Base-by-base conservation (phyloP, 1,140 invertebrate species). In the Heliconius himera region DNA sequence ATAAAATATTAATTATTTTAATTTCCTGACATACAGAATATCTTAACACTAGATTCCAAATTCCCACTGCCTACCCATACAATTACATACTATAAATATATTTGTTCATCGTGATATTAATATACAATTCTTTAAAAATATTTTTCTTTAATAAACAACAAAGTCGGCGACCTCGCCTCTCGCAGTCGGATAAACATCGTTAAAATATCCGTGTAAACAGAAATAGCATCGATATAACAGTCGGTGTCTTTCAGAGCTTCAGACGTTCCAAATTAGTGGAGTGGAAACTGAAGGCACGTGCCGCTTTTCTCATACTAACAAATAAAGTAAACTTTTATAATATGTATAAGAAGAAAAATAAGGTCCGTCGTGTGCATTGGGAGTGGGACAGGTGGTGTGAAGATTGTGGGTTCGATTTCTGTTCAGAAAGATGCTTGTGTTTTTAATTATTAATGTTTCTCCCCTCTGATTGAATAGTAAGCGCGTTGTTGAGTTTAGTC, bases 231-330 rank as follows among this genome's bases (percentile, higher is more conserved):
- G 70, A 77, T 77, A 38, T 66, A 77, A 77, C 70, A 72, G 76
- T 76, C 75, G 75, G 56, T 77, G 66, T 77, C 76, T 77, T 77
- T 75, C 74, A 75, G 74, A 41, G 66, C 70, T 77, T 77, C 46
- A 77, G 76, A 77, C 76, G 70, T 77, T 77, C 51, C 75, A 76
- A 76, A 76, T 74, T 79, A 70, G 73, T 79, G 78, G 51, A 74
- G 78, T 79, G 78, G 78, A 79, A 79, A 71, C 41, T 74, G 70
- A 33, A 71, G 76, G 51, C 78, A 79, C 78, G 78, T 79, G 78
- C 49, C 51, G 73, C n/a, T 75, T 79, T 73, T 79, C 76, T 74
- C 73, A 74, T 74, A 49, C 73, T 74, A 74, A 74, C 73, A 74
- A 74, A 74, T 54, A 54, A 51, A 74, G 20, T 74, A 74, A 74